Conservation (phyloP, 2,113 vertebrate species). For the Amblyornis subalaris region DNA sequence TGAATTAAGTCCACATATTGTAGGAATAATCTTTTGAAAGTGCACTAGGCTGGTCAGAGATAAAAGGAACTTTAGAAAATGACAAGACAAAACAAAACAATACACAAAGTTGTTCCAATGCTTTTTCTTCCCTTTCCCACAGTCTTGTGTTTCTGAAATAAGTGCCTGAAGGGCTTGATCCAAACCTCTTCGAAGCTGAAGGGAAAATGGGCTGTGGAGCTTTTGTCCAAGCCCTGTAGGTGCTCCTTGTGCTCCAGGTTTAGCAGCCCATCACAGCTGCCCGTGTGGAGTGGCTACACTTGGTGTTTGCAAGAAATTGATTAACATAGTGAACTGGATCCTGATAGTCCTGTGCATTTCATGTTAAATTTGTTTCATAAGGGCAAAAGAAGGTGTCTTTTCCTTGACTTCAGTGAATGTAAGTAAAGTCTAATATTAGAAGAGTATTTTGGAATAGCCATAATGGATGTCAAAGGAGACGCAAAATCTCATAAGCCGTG, state of each 20-base stretch:
- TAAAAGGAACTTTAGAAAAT: neutral
- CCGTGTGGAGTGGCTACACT: accelerated
- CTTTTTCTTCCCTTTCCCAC: neutral
- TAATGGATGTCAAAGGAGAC: neutral
- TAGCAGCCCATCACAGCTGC: neutral
- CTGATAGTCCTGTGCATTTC: neutral
- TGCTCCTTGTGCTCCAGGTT: neutral
- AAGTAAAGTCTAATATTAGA: neutral
- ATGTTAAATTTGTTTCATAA: neutral
- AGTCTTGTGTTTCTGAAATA: neutral
- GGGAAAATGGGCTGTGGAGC: neutral
- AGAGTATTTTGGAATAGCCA: neutral
- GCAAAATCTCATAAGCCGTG: neutral
- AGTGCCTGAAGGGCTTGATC: neutral
- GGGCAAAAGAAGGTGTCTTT: neutral
- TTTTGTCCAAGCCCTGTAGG: neutral
- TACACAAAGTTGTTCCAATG: neutral
- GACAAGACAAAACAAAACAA: neutral
- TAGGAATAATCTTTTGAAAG: neutral
- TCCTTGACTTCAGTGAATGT: neutral
- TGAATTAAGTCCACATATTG: neutral
- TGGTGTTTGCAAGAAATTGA: neutral
- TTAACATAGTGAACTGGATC: neutral
- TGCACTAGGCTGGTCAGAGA: neutral
- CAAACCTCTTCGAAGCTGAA: neutral